phyloP scores from a whole-genome alignment of 2,113 vertebrate species.

The Zosterops japonicus region DNA sequence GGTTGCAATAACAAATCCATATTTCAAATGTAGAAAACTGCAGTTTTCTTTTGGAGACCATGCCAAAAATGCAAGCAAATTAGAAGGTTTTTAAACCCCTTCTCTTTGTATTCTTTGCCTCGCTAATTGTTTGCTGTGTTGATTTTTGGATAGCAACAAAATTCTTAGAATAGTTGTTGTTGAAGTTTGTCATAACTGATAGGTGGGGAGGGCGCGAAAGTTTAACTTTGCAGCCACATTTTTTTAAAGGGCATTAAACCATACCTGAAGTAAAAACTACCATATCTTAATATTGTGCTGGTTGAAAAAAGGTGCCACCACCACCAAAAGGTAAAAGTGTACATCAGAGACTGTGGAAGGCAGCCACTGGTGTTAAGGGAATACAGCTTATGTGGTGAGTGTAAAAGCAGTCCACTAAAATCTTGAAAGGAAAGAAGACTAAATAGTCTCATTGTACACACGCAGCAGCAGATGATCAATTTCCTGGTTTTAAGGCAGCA shows the following conservation, averaged over 20 bases:
- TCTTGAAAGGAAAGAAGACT: not conserved
- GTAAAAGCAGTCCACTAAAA: not conserved
- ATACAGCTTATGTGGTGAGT: not conserved
- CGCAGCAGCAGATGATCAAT: not conserved
- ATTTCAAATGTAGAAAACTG: not conserved
- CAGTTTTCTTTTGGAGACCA: not conserved
- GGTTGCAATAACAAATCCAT: not conserved
- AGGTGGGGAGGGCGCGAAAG: fast-evolving
- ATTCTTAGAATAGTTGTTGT: not conserved
- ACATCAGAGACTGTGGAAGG: not conserved
- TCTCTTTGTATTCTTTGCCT: not conserved
- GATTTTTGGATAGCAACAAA: not conserved
- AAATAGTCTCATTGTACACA: slow-evolving; percentile 29
- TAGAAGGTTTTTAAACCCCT: not conserved
- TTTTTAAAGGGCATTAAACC: not conserved
- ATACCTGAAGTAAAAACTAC: not conserved
- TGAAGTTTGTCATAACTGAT: not conserved
- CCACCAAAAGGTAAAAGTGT: not conserved
- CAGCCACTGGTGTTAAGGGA: not conserved
- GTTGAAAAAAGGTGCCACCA: not conserved
- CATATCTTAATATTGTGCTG: not conserved
- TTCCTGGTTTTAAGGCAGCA: not conserved
- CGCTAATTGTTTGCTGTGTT: not conserved
- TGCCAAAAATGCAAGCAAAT: not conserved
- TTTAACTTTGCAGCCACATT: not conserved